Evolutionary conservation across 1,140 invertebrate species (phyloP).

Genomic region (Calycopis cecrops): DNA sequence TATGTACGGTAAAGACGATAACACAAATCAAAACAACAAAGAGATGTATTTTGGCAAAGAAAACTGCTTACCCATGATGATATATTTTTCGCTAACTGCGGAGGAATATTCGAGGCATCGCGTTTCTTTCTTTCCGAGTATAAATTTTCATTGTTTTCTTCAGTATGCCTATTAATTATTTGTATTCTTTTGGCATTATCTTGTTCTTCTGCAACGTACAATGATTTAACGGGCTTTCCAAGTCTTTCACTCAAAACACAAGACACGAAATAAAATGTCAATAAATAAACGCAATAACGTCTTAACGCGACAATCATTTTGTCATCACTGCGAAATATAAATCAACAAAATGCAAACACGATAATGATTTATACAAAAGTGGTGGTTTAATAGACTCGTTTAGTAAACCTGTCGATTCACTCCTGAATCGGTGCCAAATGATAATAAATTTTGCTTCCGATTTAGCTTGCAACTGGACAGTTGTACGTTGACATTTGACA

Average conservation of each 20-base stretch:
- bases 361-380: too few relatives aligned
- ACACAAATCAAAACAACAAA: constrained; percentile 39
- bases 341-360: too few relatives aligned
- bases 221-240: constrained; percentile 40
- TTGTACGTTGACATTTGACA: too few relatives aligned
- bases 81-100: constrained; percentile 49
- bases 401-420: not conserved
- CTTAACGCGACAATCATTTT: constrained; percentile 60
- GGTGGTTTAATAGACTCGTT: too few relatives aligned
- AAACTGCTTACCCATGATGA: constrained; percentile 67
- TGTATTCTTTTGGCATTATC: constrained; percentile 34
- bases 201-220: constrained; percentile 53
- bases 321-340: constrained; percentile 51
- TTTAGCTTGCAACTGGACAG: too few relatives aligned
- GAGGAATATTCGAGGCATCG: constrained; percentile 42
- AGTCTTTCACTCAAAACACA: constrained; percentile 43
- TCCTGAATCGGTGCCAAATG: constrained; percentile 5
- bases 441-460: not conserved
- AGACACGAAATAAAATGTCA: constrained; percentile 44
- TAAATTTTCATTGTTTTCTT: constrained; percentile 27
- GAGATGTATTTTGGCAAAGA: constrained; percentile 56
- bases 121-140: constrained; percentile 48
- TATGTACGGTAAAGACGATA: constrained; percentile 23
- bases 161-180: constrained; percentile 44
- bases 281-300: constrained; percentile 44